Evolutionary conservation across 2,888 invertebrate genomes (phyloP), one percentile per base, ranked within the genome.

Genomic region (Epinotia bilunana): DNA sequence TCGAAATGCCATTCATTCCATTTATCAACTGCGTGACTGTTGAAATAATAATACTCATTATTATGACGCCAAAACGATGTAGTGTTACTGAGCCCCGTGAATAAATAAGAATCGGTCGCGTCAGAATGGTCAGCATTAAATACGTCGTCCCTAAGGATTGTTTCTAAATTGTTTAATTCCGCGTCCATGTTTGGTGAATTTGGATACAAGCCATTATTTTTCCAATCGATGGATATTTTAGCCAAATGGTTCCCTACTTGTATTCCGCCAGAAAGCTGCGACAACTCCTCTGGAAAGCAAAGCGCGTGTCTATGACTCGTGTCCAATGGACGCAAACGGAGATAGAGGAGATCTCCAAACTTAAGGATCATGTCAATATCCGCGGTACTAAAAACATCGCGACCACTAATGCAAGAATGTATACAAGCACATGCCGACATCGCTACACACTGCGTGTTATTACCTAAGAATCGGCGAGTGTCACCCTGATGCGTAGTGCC

Each of bases 171-270:
- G n/a, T 57, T 57, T 57, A 20, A 57, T 63, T 43, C 63, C 63
- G 43, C 46, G 46, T 4, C 12, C 1, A 11, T 1, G 9, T n/a
- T 20, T 63, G 9, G 4, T 4, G 2, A 63, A 43, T 43, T 43
- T 43, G 20, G 43, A 43, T 43, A 43, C 5, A 63, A 3, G 4
- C 3, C 43, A 20, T 4, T 63, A 9, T 4, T 43, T 63, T 43
- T 63, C 62, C 62, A 63, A 43, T 18, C 20, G 12, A 43, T 20
- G 39, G 62, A 43, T 18, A 43, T 63, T 63, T 46, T 18, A 3
- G 43, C 18, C 62, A 20, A 63, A 63, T 63, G 43, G 11, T 43
- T 46, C 62, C 43, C 43, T 62, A 62, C 18, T 46, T 63, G 62
- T 63, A 63, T 43, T 63, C 18, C 62, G 13, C 16, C 60, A 12